Percentiles rank a stretch among this genome's conserved stretches.
Evolutionary conservation across 2,797 vertebrate species (phyloP).

Genomic region (Chelmon rostratus): DNA sequence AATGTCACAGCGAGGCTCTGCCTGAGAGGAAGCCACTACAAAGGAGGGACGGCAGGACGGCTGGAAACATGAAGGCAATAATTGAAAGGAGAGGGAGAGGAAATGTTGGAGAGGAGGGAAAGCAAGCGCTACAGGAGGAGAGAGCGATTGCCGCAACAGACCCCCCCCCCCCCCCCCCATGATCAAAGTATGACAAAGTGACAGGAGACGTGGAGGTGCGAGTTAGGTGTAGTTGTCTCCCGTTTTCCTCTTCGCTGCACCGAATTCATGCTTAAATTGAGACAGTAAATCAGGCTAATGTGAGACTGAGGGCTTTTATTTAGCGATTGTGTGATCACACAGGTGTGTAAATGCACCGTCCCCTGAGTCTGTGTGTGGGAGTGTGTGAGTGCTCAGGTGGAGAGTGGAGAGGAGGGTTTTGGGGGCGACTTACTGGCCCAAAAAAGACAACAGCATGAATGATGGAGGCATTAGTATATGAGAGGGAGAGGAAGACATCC

Average conservation of each 20-base stretch:
- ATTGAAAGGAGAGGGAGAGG: slow-evolving; percentile 66
- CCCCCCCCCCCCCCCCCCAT: background rate
- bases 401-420: background rate
- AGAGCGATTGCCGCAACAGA: slow-evolving; percentile 49
- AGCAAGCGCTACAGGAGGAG: slow-evolving; percentile 22
- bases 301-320: slow-evolving; percentile 54
- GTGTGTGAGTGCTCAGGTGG: slow-evolving; percentile 25
- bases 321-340: slow-evolving; percentile 39
- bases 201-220: slow-evolving; percentile 54
- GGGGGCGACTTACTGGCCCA: slow-evolving; percentile 40
- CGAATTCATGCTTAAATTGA: slow-evolving; percentile 64
- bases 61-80: slow-evolving; percentile 61
- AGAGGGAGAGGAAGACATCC: slow-evolving; percentile 30
- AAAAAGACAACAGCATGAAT: slow-evolving; percentile 59
- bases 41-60: slow-evolving; percentile 55
- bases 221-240: slow-evolving; percentile 62
- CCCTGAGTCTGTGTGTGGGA: slow-evolving; percentile 17
- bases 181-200: slow-evolving; percentile 73
- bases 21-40: slow-evolving; percentile 66
- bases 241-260: slow-evolving; percentile 72
- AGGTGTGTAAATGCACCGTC: slow-evolving; percentile 45
- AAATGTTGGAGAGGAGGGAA: slow-evolving; percentile 44
- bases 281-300: slow-evolving; percentile 76
- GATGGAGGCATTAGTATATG: slow-evolving; percentile 56
- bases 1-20: slow-evolving; percentile 74